Base-by-base conservation (phyloP, 1,140 invertebrate species). In the Helicoverpa zea region DNA sequence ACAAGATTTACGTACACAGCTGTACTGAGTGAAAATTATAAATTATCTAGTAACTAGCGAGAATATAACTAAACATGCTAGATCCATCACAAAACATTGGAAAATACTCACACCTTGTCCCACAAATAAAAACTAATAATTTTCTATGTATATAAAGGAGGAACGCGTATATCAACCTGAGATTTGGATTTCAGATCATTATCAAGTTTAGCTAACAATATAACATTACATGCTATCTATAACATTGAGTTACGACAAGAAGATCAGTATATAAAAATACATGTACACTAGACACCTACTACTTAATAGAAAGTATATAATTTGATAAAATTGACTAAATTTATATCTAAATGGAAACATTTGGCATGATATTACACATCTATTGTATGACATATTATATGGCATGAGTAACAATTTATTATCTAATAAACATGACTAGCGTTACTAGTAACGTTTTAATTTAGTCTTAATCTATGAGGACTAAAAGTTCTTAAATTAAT, bases 381-480 rank as follows among this genome's bases (percentile, higher is more conserved):
- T 77, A 77, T 56, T 64, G 49, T 77, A 66, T 77, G 75, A 77
- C 75, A 77, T 70, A 70, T 77, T 66, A 66, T 77, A 79, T 79
- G 76, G 76, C 76, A 79, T 79, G 52, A 79, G 29, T 78, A 70
- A 79, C 63, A 79, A 79, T 68, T 66, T 64, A 79, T 66, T 13
- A 79, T 35, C 52, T 70, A 79, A 79, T 58, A 79, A 68, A 79
- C 76, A 79, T 79, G 76, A 79, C 76, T 79, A 79, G 76, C 76
- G 51, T 79, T 79, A 68, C 76, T 63, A 75, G 73, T 75, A 75
- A 75, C 73, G 18, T 75, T 61, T 49, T 14, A 54, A 75, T 75
- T 61, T 61, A 75, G 73, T 49, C 73, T 75, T 61, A 75, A 16
- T 49, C 29, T 61, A 75, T 56, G 72, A 74, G 29, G 52, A 74